A percentile compares a stretch with the other conserved stretches of the same genome.
Evolutionary conservation across 2,888 invertebrate genomes (phyloP).

Genomic region (Leptopilina drosophilae): DNA sequence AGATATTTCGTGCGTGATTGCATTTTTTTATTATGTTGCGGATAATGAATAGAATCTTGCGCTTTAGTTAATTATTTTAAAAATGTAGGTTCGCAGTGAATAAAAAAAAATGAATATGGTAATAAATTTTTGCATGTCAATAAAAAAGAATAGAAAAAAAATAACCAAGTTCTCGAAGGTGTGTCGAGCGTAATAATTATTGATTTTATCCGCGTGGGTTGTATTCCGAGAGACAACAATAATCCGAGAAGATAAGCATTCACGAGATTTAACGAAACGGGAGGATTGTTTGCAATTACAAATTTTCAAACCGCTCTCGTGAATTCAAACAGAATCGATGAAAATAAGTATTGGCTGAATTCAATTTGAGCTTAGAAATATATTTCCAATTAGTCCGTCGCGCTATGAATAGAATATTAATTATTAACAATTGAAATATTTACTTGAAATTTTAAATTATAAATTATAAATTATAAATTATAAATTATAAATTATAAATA

Average conservation of each 20-base stretch:
- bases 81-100: too few species aligned
- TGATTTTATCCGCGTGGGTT: slow-evolving; percentile 37
- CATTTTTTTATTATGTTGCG: too few species aligned
- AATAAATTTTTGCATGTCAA: slow-evolving; percentile 3
- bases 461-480: too few species aligned
- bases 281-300: slow-evolving; percentile 54
- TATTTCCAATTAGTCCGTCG: not conserved
- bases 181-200: slow-evolving; percentile 31
- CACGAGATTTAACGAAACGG: slow-evolving; percentile 48
- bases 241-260: slow-evolving; percentile 50
- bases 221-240: slow-evolving; percentile 35
- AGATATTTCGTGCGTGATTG: too few species aligned
- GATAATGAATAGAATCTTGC: too few species aligned
- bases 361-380: not conserved
- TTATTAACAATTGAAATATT: not conserved
- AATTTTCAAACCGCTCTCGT: slow-evolving; percentile 21
- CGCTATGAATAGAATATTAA: not conserved
- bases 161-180: slow-evolving; percentile 18
- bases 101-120: too few species aligned
- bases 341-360: not conserved
- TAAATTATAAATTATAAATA: too few species aligned
- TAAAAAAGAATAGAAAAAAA: slow-evolving; percentile 25
- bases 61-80: too few species aligned
- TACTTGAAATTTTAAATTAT: too few species aligned
- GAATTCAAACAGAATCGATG: not conserved